Evolutionary conservation across 2,797 vertebrate species (phyloP).

Genomic region (Coilia nasus): DNA sequence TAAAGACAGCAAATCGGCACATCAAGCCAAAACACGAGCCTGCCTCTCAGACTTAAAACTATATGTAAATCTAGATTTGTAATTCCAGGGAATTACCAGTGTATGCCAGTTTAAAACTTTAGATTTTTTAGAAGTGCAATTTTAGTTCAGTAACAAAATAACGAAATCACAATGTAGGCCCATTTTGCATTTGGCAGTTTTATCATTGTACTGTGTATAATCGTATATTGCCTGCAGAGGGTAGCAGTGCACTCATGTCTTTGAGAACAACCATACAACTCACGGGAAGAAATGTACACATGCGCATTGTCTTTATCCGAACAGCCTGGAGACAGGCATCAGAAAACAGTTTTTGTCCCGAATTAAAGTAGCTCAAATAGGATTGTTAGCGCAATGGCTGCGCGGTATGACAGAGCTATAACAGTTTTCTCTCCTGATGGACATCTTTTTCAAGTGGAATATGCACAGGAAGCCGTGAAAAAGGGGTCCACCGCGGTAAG

Average conservation of each 20-base stretch:
- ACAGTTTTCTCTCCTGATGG: constrained; percentile 90
- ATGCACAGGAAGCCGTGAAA: constrained; percentile 89
- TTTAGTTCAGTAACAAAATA: too few relatives aligned
- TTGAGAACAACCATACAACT: neutral
- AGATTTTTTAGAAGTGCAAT: too few relatives aligned
- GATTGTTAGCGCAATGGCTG: constrained; percentile 71
- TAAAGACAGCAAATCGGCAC: too few relatives aligned
- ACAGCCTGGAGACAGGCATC: constrained; percentile 16
- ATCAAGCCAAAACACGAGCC: too few relatives aligned
- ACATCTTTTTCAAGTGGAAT: constrained; percentile 90
- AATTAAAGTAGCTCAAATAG: neutral
- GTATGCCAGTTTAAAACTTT: too few relatives aligned
- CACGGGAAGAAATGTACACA: neutral
- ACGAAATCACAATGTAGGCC: too few relatives aligned
- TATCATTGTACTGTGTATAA: neutral
- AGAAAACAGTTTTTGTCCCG: neutral
- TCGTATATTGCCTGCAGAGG: neutral
- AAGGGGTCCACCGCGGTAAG: constrained; percentile 89
- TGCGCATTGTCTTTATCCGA: neutral
- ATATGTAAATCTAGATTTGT: too few relatives aligned
- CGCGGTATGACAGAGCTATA: constrained; percentile 87
- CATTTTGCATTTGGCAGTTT: too few relatives aligned
- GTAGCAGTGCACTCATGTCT: neutral
- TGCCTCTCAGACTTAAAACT: too few relatives aligned
- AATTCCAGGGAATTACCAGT: too few relatives aligned